These are phyloP conservation scores for Drosophila lini DNA, from an alignment of 1,140 invertebrate species.

Conservation along the genomic window DNA sequence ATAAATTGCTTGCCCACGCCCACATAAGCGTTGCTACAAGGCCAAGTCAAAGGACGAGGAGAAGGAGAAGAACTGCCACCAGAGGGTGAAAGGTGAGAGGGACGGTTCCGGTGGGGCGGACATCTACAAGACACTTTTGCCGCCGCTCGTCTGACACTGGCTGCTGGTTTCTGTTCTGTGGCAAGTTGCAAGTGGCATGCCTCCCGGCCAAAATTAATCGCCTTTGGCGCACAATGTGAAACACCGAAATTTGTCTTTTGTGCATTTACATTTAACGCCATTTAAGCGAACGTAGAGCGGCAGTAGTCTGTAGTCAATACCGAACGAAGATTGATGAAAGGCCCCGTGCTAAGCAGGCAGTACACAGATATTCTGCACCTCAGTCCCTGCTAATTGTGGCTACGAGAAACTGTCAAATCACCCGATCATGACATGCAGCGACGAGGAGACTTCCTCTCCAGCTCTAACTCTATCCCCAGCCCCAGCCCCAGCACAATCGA, in stretches of 20 bases:
- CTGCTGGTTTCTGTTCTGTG: slow-evolving; percentile 10
- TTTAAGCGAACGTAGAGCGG: slow-evolving; percentile 44
- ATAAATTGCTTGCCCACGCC: slow-evolving; percentile 64
- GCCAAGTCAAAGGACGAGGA: slow-evolving; percentile 18
- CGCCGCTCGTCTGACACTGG: slow-evolving; percentile 35
- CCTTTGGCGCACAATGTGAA: slow-evolving; percentile 57
- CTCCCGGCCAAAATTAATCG: slow-evolving; percentile 61
- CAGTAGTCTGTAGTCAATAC: slow-evolving; percentile 9
- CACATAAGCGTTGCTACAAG: slow-evolving; percentile 38
- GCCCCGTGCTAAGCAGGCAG: slow-evolving; percentile 3
- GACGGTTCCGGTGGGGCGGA: slow-evolving; percentile 4
- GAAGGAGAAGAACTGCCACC: not conserved
- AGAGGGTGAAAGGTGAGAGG: not conserved
- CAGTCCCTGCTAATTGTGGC: slow-evolving; percentile 16
- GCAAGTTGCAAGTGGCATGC: slow-evolving; percentile 16
- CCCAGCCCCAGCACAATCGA: slow-evolving; percentile 3
- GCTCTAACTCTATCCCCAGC: not conserved
- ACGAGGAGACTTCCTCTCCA: slow-evolving; percentile 8
- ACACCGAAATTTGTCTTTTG: slow-evolving; percentile 54
- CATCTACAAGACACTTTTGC: slow-evolving; percentile 43
- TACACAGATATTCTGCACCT: not conserved
- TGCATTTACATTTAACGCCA: slow-evolving; percentile 69
- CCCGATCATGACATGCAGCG: slow-evolving; percentile 34
- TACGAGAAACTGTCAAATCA: slow-evolving; percentile 28
- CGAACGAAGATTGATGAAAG: slow-evolving; percentile 64